Evolutionary conservation across 2,113 vertebrate genomes (phyloP), one percentile per base, ranked within the genome.

Genomic region (Apeltes quadracus): DNA sequence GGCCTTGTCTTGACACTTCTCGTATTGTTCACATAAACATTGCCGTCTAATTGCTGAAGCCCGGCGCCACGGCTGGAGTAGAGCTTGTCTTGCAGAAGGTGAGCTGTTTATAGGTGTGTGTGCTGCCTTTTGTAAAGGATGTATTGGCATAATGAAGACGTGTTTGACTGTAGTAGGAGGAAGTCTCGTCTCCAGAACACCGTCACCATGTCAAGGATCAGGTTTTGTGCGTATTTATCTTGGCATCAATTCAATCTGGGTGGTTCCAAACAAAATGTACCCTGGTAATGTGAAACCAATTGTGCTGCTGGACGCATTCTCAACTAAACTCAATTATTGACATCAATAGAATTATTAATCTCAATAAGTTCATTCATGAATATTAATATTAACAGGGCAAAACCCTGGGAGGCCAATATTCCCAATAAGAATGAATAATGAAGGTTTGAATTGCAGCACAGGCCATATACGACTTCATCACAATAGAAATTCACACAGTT

Each of bases 41-140:
- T 57, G 38, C 38, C 43, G 65, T 62, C 50, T 74, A 59, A 76
- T 77, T 54, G 65, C 38, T 82, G 32, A 1, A 15, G 11, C 2
- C 9, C 29, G 5, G 6, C 7, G 62, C 6, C 41, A 20, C 36
- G 4, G 18, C 57, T 23, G 22, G 58, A 70, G 58, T 3, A 4
- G 20, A 23, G 23, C 20, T 7, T 20, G 41, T 54, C 48, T 57
- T 38, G 20, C 29, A 50, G 7, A 7, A 38, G 57, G 39, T 59
- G 23, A 59, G 39, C 7, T 57, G 39, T 36, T 15, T 61, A 10
- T 44, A 61, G 36, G 53, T 39, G 61, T 38, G 12, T 57, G 18
- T 65, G 54, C 41, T 56, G 39, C 20, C 22, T 12, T 66, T n/a
- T n/a, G 6, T 53, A 32, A 50, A 22, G n/a, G 20, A 11, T 48